phyloP scores from a whole-genome alignment of 2,113 vertebrate genomes.

The Meles meles region DNA sequence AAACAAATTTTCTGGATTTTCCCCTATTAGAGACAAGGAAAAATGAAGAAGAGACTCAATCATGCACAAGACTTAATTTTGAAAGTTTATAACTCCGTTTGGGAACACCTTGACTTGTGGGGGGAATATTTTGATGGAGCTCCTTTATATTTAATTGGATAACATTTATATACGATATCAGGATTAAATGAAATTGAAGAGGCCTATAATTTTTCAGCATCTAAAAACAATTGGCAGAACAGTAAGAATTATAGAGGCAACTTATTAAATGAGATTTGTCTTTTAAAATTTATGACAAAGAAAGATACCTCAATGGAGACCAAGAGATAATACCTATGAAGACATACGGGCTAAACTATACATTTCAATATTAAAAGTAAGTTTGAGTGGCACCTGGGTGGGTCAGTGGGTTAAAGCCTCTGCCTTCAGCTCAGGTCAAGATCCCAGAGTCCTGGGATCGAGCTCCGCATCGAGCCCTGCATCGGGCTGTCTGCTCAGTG shows the following conservation, averaged over 20 bases:
- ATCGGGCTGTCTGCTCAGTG: no score
- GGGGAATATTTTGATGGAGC: not conserved
- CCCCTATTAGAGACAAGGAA: not conserved
- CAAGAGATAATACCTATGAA: not conserved
- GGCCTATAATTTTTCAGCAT: not conserved
- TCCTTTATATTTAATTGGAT: slow-evolving; percentile 6
- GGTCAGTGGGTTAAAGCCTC: no score
- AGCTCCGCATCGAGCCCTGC: no score
- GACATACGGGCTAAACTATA: not conserved
- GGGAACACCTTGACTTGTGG: not conserved
- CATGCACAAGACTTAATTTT: not conserved
- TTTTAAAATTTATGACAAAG: not conserved
- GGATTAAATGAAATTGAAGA: not conserved
- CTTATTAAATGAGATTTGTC: not conserved
- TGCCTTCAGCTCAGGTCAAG: no score
- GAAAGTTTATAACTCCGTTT: not conserved
- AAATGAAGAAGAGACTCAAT: not conserved
- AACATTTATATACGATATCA: not conserved
- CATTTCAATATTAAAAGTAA: not conserved
- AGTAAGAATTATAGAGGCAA: not conserved
- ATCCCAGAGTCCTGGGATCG: no score
- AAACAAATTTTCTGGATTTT: not conserved
- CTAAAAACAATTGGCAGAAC: not conserved
- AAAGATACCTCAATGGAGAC: not conserved
- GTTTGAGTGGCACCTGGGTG: not conserved